phyloP scores from a whole-genome alignment of 2,797 vertebrate species.

The Pangasius krempfi region DNA sequence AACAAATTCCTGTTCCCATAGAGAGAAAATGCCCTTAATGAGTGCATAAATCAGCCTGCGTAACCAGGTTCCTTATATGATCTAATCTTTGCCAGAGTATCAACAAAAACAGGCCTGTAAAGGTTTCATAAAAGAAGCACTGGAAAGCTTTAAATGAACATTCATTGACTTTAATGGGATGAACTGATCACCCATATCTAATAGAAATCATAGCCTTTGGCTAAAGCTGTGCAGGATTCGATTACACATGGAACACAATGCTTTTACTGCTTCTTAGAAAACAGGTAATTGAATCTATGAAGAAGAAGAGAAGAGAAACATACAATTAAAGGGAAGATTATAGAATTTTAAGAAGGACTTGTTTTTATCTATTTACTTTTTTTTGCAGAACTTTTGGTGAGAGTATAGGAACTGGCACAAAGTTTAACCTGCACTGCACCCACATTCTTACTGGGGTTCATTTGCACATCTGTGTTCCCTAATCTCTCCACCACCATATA shows the following conservation, averaged over 20 bases:
- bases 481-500: background rate
- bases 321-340: constrained; percentile 73
- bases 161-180: constrained; percentile 86
- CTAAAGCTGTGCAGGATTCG: constrained; percentile 78
- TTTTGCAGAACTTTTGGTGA: constrained; percentile 12
- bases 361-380: constrained; percentile 26
- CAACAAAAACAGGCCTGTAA: constrained; percentile 78
- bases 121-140: constrained; percentile 80
- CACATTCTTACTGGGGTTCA: background rate
- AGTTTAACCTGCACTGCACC: background rate
- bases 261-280: constrained; percentile 87
- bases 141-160: constrained; percentile 81
- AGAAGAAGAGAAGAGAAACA: constrained; percentile 77
- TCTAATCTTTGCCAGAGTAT: constrained; percentile 71
- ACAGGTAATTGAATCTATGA: constrained; percentile 80
- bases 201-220: constrained; percentile 83
- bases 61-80: constrained; percentile 72
- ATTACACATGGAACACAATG: constrained; percentile 83
- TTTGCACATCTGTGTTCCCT: background rate
- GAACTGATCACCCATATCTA: constrained; percentile 85
- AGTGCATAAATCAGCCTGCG: constrained; percentile 66
- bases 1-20: constrained; percentile 57
- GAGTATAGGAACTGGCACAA: background rate
- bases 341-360: constrained; percentile 58
- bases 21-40: constrained; percentile 59